These are phyloP conservation scores for Hypsopygia costalis DNA, from an alignment of 2,888 invertebrate genomes.

Conservation along the genomic window DNA sequence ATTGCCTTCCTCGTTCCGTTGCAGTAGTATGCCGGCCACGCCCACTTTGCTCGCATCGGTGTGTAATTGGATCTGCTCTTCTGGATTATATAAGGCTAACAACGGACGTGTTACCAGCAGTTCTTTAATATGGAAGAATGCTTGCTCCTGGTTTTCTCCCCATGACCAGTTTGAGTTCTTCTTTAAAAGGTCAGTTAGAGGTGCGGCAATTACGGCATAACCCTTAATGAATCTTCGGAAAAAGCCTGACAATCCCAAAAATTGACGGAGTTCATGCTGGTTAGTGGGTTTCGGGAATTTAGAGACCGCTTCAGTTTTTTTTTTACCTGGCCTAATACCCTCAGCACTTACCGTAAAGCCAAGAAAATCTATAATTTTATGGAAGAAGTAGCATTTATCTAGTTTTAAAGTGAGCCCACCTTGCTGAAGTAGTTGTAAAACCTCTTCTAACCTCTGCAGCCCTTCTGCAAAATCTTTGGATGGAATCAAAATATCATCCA, in stretches of 20 bases:
- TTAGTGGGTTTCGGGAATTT: no score
- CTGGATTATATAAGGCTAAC: slow-evolving; percentile 5
- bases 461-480: background rate
- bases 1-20: background rate
- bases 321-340: no score
- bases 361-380: no score
- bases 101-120: background rate
- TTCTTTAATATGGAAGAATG: slow-evolving; percentile 1
- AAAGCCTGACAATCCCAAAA: slow-evolving; percentile 24
- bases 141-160: background rate
- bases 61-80: slow-evolving; percentile 6
- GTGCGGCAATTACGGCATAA: slow-evolving; percentile 18
- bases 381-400: no score
- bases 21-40: slow-evolving; percentile 7
- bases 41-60: slow-evolving; percentile 10
- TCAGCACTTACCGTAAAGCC: no score
- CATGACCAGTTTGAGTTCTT: slow-evolving; percentile 11
- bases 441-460: no score
- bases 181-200: slow-evolving; percentile 16
- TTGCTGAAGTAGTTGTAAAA: no score
- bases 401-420: background rate
- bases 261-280: slow-evolving; percentile 22
- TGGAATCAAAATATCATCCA: slow-evolving; percentile 20
- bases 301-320: no score
- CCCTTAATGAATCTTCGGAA: slow-evolving; percentile 21